These are phyloP conservation scores for Montipora capitata DNA, from an alignment of 92 coral and sea anemone genomes.

Conservation along the genomic window DNA sequence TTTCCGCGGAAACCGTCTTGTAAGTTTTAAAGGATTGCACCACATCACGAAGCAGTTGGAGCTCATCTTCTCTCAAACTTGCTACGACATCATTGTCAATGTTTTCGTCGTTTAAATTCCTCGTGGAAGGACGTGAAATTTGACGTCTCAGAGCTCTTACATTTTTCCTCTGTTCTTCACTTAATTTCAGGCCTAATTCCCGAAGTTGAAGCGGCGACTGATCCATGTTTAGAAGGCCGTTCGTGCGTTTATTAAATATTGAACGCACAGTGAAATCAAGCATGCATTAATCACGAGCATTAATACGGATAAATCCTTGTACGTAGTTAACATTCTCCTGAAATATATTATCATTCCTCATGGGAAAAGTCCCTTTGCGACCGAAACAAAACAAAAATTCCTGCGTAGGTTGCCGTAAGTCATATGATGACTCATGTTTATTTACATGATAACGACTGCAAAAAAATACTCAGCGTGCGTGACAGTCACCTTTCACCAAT, in stretches of 20 bases:
- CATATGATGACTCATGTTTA: too few relatives aligned
- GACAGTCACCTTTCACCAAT: too few relatives aligned
- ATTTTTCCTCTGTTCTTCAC: constrained; percentile 29
- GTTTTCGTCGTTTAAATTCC: not conserved
- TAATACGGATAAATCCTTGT: too few relatives aligned
- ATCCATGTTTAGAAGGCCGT: constrained; percentile 18
- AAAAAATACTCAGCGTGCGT: too few relatives aligned
- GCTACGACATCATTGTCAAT: constrained; percentile 9
- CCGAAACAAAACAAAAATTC: too few relatives aligned
- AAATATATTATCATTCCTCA: too few relatives aligned
- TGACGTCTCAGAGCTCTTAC: constrained; percentile 38
- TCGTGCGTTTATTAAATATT: not conserved
- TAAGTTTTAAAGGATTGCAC: constrained; percentile 34
- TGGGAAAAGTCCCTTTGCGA: too few relatives aligned
- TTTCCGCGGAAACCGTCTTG: not conserved
- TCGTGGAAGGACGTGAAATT: constrained; percentile 30
- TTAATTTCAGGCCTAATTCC: constrained; percentile 1
- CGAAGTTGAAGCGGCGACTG: not conserved
- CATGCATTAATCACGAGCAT: too few relatives aligned
- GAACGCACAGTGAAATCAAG: not conserved
- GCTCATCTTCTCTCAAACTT: constrained; percentile 46
- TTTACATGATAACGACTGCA: too few relatives aligned
- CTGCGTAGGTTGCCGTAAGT: too few relatives aligned
- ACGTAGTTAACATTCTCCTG: too few relatives aligned
- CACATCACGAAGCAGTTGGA: constrained; percentile 37